Evolutionary conservation across 2,113 vertebrate species (phyloP).

Genomic region (Heterotis niloticus): DNA sequence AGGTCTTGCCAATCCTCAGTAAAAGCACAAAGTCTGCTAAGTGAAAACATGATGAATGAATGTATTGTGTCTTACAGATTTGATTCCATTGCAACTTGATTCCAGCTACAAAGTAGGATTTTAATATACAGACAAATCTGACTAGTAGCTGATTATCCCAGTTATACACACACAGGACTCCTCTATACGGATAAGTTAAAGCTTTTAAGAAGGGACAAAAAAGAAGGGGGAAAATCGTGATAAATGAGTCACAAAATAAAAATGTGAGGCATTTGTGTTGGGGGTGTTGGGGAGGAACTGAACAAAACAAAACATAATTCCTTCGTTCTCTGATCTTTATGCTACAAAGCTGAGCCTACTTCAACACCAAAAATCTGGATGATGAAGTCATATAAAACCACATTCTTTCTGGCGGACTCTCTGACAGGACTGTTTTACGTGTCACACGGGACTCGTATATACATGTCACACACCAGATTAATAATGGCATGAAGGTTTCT

Average conservation of each 20-base stretch:
- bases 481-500: neutral
- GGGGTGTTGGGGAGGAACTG: neutral
- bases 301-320: neutral
- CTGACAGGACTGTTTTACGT: neutral
- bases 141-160: no score
- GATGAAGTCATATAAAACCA: neutral
- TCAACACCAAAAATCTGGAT: neutral
- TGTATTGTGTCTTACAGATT: no score
- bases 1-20: no score
- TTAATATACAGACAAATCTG: no score
- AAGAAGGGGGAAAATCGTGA: neutral
- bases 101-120: no score
- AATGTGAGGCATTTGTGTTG: neutral
- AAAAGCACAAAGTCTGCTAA: no score
- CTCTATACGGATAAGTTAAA: neutral
- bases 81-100: no score
- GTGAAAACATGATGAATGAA: no score
- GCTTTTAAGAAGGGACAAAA: neutral
- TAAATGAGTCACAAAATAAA: slow-evolving; percentile 11
- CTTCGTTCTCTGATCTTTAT: neutral
- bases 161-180: neutral
- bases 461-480: neutral
- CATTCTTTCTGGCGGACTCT: neutral
- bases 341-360: neutral
- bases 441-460: neutral